A percentile compares a stretch with the other conserved stretches of the same genome.
These are phyloP conservation scores for Tipula unca DNA, from an alignment of 2,888 invertebrate species.

Conservation along the genomic window DNA sequence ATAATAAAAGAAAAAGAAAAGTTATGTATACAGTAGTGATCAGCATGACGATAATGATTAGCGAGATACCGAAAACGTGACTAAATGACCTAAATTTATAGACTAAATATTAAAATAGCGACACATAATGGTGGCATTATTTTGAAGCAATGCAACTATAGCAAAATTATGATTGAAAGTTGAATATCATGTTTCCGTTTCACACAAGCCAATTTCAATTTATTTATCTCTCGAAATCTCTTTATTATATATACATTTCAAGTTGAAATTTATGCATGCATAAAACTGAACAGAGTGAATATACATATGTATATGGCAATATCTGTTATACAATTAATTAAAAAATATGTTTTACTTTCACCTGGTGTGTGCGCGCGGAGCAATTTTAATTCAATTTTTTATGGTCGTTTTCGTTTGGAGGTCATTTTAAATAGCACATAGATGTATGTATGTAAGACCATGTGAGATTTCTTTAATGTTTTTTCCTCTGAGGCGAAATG, in stretches of 20 bases:
- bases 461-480: neutral
- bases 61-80: neutral
- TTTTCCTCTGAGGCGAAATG: neutral
- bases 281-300: neutral
- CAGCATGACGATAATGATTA: neutral
- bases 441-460: neutral
- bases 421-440: neutral
- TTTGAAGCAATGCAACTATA: neutral
- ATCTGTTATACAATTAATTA: neutral
- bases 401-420: neutral
- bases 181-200: neutral
- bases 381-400: neutral
- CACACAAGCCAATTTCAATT: neutral
- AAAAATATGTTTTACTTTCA: neutral
- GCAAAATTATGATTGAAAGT: neutral
- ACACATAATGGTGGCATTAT: neutral
- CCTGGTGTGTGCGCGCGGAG: neutral
- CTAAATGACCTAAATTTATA: neutral
- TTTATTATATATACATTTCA: neutral
- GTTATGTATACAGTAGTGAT: neutral
- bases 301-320: neutral
- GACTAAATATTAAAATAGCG: neutral
- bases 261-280: neutral
- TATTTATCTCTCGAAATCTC: neutral
- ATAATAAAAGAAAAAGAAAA: neutral